Evolutionary conservation across 1,140 invertebrate genomes (phyloP).

Genomic region (Drosophila asahinai): DNA sequence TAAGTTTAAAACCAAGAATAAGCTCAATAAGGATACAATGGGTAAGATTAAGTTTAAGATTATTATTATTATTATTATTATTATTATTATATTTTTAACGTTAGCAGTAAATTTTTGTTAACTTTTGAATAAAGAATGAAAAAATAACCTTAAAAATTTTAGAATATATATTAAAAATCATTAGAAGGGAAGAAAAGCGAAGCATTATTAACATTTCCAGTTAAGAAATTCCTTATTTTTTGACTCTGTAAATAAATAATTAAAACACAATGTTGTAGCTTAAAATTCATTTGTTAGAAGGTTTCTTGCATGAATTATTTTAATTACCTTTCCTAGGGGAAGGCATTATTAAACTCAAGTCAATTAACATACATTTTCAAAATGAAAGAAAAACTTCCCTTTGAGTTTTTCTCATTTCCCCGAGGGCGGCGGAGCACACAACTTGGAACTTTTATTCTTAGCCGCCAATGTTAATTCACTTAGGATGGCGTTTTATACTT

Average conservation of each 20-base stretch:
- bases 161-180: background rate
- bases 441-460: background rate
- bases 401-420: conserved; percentile 10
- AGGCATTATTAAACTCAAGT: conserved; percentile 1
- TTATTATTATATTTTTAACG: no score
- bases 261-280: background rate
- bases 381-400: conserved; percentile 24
- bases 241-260: background rate
- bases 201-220: no score
- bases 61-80: no score
- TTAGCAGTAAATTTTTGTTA: no score
- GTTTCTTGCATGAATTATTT: conserved; percentile 14
- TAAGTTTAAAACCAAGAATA: background rate
- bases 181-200: no score
- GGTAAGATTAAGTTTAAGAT: no score
- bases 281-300: conserved; percentile 10
- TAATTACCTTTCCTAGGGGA: conserved; percentile 23
- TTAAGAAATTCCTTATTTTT: background rate
- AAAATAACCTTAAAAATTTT: background rate
- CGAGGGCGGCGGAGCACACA: background rate
- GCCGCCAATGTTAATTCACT: background rate
- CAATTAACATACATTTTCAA: conserved; percentile 28
- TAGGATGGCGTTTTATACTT: background rate
- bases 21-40: no score
- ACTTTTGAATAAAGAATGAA: no score